Evolutionary conservation across 2,888 invertebrate genomes (phyloP), one percentile per base, ranked within the genome.

Genomic region (Alcis repandata): DNA sequence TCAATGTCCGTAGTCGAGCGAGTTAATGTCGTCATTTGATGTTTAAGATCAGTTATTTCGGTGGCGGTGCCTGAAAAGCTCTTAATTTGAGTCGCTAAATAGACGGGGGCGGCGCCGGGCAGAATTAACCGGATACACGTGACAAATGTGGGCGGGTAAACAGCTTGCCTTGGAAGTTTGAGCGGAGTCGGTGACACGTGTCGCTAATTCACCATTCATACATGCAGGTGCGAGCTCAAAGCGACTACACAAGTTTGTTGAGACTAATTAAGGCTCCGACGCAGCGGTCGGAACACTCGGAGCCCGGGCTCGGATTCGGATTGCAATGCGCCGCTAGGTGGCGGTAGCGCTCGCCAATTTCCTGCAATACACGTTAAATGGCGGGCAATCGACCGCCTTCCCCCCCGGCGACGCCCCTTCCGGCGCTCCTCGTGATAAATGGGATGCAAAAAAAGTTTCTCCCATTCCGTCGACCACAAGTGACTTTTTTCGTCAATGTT

Each of bases 321-420:
- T 76, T 72, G 80, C 78, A 81, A 77, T 79, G 73, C 27, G 27
- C 51, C 60, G 56, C 63, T 66, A 63, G 74, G 70, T 56, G 69
- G 61, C 59, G 67, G 67, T 66, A 67, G 70, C 61, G 62, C 78
- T 80, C 82, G 80, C 82, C 86, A 86, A 87, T 87, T 86, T 87
- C 86, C 87, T 82, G 86, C 80, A 82, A 84, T 87, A 83, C 83
- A 84, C 79, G 83, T 70, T 78, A 83, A 84, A 86, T 84, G 82
- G 80, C 82, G 74, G 82, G 79, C 85, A 84, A 83, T 87, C 80
- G 69, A 66, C 70, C 71, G 74, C 76, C 67, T 75, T 72, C 71
- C 58, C 63, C 67, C 61, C 67, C 70, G 51, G 60, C 65, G 48
- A 58, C 76, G 73, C 74, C 76, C 70, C 73, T 76, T 77, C 77